Evolutionary conservation across 1,140 invertebrate genomes (phyloP).

Genomic region (Rhopalosiphum padi): DNA sequence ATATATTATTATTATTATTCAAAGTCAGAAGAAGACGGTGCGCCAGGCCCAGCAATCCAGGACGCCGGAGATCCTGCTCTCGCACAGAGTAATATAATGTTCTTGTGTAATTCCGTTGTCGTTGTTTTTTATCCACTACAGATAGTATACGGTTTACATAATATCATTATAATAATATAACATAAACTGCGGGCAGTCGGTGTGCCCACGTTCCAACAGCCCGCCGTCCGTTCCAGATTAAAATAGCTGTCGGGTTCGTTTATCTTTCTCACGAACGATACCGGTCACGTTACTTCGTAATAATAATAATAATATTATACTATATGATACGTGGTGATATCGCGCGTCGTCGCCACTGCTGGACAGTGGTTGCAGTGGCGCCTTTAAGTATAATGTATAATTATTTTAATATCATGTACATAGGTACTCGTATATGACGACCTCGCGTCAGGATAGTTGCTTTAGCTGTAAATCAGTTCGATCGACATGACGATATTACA

Average conservation of each 20-base stretch:
- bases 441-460: not conserved
- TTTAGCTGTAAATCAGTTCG: not conserved
- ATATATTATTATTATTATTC: slow-evolving; percentile 46
- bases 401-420: not conserved
- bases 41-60: not conserved
- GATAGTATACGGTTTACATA: not conserved
- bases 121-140: not conserved
- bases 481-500: not conserved
- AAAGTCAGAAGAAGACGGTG: slow-evolving; percentile 19
- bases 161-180: slow-evolving; percentile 18
- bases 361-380: not conserved
- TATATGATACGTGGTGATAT: not conserved
- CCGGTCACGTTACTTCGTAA: slow-evolving; percentile 21
- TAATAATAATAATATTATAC: not conserved
- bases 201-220: not conserved
- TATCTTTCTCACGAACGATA: slow-evolving; percentile 50
- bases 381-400: not conserved
- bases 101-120: not conserved
- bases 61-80: not conserved
- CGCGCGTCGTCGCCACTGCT: not conserved
- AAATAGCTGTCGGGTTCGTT: slow-evolving; percentile 35
- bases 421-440: too few species aligned
- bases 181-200: not conserved
- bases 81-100: not conserved
- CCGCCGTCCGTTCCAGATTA: slow-evolving; percentile 34